These are phyloP conservation scores for Eciton burchellii DNA, from an alignment of 1,140 invertebrate genomes.

Conservation along the genomic window DNA sequence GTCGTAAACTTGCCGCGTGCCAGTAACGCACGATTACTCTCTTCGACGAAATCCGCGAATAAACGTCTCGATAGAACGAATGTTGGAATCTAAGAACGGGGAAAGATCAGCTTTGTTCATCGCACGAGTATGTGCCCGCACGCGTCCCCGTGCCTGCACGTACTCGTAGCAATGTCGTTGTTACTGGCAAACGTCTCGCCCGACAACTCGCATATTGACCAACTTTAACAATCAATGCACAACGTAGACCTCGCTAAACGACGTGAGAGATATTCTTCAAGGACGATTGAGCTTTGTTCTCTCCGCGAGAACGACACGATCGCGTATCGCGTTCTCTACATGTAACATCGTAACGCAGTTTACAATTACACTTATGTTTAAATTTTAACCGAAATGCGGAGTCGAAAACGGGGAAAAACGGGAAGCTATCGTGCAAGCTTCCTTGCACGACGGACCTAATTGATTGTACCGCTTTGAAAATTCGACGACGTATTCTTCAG, in stretches of 20 bases:
- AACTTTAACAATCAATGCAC: conserved; percentile 32
- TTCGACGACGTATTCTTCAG: conserved; percentile 1
- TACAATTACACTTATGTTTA: conserved; percentile 83
- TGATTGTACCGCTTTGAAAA: conserved; percentile 38
- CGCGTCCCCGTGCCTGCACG: no score
- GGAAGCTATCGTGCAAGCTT: not conserved
- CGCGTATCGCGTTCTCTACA: conserved; percentile 24
- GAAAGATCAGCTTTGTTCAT: no score
- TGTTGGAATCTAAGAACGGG: not conserved
- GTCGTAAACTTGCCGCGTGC: conserved; percentile 18
- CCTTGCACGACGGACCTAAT: conserved; percentile 10
- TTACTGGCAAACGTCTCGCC: conserved; percentile 10
- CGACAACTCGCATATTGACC: not conserved
- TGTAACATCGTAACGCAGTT: conserved; percentile 78
- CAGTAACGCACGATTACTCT: not conserved
- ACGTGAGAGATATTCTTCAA: conserved; percentile 11
- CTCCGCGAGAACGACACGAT: conserved; percentile 63
- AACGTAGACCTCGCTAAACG: conserved; percentile 25
- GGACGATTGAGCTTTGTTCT: conserved; percentile 33
- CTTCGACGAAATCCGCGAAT: conserved; percentile 12
- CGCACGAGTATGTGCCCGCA: no score
- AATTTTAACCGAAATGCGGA: conserved; percentile 81
- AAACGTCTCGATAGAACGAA: not conserved
- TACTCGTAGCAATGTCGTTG: no score
- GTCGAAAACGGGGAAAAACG: no score